Conservation (phyloP, 2,888 invertebrate genomes). For the Eurois occulta region DNA sequence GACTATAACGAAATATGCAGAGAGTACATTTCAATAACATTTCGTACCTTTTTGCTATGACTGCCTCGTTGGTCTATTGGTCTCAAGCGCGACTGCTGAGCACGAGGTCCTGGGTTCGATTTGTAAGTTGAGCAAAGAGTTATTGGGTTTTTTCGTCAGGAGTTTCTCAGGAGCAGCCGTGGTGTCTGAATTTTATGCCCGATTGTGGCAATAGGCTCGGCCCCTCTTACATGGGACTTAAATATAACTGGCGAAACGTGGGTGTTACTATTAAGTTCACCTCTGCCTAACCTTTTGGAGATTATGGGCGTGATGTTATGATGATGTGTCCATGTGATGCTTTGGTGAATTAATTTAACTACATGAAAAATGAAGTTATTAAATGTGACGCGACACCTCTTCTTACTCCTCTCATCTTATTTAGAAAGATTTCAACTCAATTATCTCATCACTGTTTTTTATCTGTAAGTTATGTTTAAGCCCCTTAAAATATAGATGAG, state of each 20-base stretch:
- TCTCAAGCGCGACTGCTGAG: neutral
- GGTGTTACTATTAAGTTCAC: neutral
- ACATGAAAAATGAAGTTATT: neutral
- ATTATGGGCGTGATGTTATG: too few relatives aligned
- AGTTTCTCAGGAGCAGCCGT: neutral
- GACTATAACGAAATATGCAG: constrained; percentile 66
- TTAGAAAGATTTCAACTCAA: neutral
- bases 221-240: neutral
- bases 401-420: neutral
- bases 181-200: neutral
- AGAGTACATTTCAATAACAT: constrained; percentile 10
- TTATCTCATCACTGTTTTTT: neutral
- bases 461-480: neutral
- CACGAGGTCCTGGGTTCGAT: neutral
- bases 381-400: neutral
- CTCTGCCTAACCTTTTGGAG: too few relatives aligned
- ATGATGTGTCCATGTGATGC: too few relatives aligned
- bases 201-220: neutral
- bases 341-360: too few relatives aligned
- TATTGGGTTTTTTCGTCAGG: neutral
- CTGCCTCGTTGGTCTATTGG: neutral
- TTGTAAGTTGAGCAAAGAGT: neutral
- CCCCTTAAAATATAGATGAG: neutral
- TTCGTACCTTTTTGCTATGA: neutral
- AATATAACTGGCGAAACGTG: neutral